Percentiles rank a stretch among this genome's conserved stretches.
phyloP scores from a whole-genome alignment of 2,113 vertebrate species.

The Callopanchax toddi region DNA sequence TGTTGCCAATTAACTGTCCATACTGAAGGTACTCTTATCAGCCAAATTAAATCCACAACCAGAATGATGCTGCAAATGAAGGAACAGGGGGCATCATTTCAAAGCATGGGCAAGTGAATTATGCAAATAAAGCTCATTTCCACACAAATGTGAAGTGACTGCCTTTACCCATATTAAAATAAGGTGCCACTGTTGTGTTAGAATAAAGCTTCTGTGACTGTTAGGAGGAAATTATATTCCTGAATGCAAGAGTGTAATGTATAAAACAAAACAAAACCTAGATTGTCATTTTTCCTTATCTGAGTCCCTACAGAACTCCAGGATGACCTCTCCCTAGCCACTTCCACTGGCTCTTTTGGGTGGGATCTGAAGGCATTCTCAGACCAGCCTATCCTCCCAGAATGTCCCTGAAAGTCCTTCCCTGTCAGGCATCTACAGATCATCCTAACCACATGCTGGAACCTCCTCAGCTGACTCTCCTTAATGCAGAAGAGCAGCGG shows the following conservation, averaged over 20 bases:
- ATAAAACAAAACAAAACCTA: slow-evolving; percentile 9
- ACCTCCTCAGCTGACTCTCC: no score
- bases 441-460: no score
- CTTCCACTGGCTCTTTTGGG: no score
- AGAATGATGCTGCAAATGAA: slow-evolving; percentile 50
- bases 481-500: no score
- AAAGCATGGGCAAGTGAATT: slow-evolving; percentile 60
- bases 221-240: slow-evolving; percentile 35
- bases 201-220: slow-evolving; percentile 45
- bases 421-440: no score
- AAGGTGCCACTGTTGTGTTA: slow-evolving; percentile 41
- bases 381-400: no score
- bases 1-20: slow-evolving; percentile 65
- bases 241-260: slow-evolving; percentile 6
- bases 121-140: slow-evolving; percentile 72
- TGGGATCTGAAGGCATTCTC: no score
- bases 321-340: no score
- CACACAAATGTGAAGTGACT: slow-evolving; percentile 62
- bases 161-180: slow-evolving; percentile 52
- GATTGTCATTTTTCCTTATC: slow-evolving; percentile 11
- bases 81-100: slow-evolving; percentile 64
- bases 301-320: no score
- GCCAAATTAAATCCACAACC: slow-evolving; percentile 66
- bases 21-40: slow-evolving; percentile 62
- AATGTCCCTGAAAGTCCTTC: no score